phyloP scores from a whole-genome alignment of 2,113 vertebrate genomes.

The mouse (Mus musculus) region DNA sequence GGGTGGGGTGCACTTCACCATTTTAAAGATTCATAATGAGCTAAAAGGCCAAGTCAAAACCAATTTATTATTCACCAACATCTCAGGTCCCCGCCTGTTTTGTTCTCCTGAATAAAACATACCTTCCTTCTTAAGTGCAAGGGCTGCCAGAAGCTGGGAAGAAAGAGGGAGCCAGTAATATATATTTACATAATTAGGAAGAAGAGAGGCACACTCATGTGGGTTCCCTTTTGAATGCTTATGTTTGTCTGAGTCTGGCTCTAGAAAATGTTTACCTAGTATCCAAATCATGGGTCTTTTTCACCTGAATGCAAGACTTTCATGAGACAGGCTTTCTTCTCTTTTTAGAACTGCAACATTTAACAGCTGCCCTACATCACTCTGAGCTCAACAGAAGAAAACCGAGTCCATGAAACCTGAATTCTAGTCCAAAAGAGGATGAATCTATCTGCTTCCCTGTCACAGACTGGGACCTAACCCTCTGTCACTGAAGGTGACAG shows the following conservation, averaged over 20 bases:
- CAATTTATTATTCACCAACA: constrained; percentile 87
- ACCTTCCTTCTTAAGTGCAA: constrained; percentile 75
- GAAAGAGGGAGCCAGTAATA: constrained; percentile 75
- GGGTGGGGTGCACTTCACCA: constrained; percentile 59
- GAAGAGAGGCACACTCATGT: constrained; percentile 56
- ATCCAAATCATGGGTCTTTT: constrained; percentile 39
- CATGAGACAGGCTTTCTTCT: background rate
- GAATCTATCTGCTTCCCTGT: background rate
- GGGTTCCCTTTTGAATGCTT: constrained; percentile 57
- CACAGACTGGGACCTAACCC: background rate
- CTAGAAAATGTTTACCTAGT: constrained; percentile 69
- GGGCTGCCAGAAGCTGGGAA: constrained; percentile 80
- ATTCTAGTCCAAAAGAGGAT: background rate
- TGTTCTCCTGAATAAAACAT: constrained; percentile 87
- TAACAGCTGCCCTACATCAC: background rate
- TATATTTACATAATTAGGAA: constrained; percentile 81
- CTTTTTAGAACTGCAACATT: constrained; percentile 2
- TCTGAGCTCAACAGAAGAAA: background rate
- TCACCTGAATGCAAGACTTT: constrained; percentile 43
- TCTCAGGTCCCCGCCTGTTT: constrained; percentile 83
- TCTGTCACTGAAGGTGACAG: constrained; percentile 38
- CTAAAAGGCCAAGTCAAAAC: constrained; percentile 85
- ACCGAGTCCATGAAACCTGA: background rate
- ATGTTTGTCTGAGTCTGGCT: constrained; percentile 61
- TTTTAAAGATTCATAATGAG: constrained; percentile 85